Percentiles rank a stretch among this genome's conserved stretches.
Evolutionary conservation across 2,797 vertebrate species (phyloP).

Genomic region (Siniperca scherzeri): DNA sequence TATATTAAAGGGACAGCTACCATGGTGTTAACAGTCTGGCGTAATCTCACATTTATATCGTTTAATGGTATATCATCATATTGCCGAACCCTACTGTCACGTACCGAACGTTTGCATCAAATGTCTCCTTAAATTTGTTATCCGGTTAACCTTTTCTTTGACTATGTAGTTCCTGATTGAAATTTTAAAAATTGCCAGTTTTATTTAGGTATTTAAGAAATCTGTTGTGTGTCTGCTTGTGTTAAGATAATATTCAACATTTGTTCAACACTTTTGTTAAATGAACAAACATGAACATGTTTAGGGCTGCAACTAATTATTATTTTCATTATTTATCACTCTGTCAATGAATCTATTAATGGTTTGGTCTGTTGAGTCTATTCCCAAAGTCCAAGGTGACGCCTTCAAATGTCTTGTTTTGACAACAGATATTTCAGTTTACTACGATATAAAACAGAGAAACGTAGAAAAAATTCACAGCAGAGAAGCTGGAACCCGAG

Average conservation of each 20-base stretch:
- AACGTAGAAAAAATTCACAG: no score
- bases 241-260: background rate
- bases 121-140: background rate
- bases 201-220: background rate
- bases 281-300: background rate
- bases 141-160: background rate
- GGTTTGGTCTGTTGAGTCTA: no score
- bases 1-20: background rate
- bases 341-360: no score
- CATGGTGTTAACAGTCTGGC: background rate
- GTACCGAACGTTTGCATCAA: background rate
- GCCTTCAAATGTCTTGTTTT: no score
- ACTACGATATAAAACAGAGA: no score
- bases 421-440: no score
- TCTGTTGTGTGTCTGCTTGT: background rate
- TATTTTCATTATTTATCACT: background rate
- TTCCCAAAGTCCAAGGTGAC: no score
- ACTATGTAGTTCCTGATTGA: background rate
- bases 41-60: background rate
- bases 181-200: background rate
- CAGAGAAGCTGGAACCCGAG: background rate
- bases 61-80: background rate
- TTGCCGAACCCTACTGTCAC: background rate
- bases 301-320: background rate
- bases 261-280: background rate